These are phyloP conservation scores for Merops nubicus DNA, from an alignment of 2,113 vertebrate species.

Conservation along the genomic window DNA sequence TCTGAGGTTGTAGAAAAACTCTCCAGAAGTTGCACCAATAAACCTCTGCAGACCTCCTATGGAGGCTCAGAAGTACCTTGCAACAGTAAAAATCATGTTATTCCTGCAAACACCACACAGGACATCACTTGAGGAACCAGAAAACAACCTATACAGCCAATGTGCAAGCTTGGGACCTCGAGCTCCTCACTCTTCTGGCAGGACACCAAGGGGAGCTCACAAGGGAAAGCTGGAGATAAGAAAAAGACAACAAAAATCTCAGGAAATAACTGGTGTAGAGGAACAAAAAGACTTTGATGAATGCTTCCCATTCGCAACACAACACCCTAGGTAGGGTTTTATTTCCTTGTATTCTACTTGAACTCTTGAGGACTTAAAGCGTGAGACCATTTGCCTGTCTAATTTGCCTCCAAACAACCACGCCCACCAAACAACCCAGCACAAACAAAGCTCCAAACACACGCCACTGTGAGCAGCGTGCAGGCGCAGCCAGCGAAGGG, in stretches of 20 bases:
- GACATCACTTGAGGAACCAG: not conserved
- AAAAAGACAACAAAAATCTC: not conserved
- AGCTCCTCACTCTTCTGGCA: not conserved
- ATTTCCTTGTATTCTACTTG: not conserved
- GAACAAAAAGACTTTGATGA: not conserved
- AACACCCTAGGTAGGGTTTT: not conserved
- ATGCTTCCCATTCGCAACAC: not conserved
- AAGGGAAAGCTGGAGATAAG: not conserved
- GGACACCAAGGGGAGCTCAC: accelerated
- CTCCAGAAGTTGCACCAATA: not conserved
- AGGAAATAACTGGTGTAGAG: not conserved
- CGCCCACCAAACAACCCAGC: not conserved
- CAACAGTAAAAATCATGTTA: not conserved
- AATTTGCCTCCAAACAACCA: not conserved
- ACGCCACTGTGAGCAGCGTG: accelerated
- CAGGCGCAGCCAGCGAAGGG: not conserved
- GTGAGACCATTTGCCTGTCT: not conserved
- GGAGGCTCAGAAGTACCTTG: not conserved
- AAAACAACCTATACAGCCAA: not conserved
- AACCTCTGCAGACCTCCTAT: not conserved
- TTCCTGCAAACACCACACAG: not conserved
- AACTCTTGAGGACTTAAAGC: not conserved
- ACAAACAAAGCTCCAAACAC: not conserved
- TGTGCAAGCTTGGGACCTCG: accelerated
- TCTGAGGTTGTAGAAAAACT: not conserved